These are phyloP conservation scores for Nesidiocoris tenuis DNA, from an alignment of 2,888 invertebrate genomes.

Conservation along the genomic window DNA sequence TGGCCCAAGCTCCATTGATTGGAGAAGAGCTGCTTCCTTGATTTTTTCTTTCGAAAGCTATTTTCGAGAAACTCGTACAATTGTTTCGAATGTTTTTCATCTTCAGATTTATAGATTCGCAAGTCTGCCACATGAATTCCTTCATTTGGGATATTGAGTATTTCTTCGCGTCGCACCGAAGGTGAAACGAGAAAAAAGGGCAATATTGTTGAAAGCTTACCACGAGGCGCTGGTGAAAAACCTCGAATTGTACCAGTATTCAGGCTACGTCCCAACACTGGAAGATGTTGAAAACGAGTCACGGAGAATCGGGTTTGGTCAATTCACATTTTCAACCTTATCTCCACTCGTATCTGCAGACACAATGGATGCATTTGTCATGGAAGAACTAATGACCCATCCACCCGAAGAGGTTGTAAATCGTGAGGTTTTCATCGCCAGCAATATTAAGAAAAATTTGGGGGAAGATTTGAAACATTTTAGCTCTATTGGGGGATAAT, in stretches of 20 bases:
- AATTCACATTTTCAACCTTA: neutral
- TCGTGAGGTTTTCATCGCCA: neutral
- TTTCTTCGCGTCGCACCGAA: constrained; percentile 1
- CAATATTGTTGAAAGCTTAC: neutral
- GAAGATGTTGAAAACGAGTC: constrained; percentile 20
- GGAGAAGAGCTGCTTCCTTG: too few species aligned
- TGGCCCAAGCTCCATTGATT: too few species aligned
- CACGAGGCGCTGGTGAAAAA: constrained; percentile 18
- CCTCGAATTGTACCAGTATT: constrained; percentile 19
- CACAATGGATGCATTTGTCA: neutral
- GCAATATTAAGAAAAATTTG: neutral
- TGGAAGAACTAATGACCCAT: constrained; percentile 18
- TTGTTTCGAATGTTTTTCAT: too few species aligned
- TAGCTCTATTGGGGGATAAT: neutral
- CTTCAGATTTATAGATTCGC: constrained; percentile 34
- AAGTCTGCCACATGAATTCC: constrained; percentile 16
- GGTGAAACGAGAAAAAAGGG: neutral
- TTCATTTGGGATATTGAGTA: constrained; percentile 24
- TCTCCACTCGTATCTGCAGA: neutral
- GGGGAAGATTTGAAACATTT: constrained; percentile 9
- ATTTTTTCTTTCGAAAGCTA: too few species aligned
- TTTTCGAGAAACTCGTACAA: too few species aligned
- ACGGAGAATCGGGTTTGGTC: neutral
- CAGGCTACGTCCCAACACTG: constrained; percentile 22
- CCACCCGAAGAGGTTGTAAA: constrained; percentile 6